phyloP scores from a whole-genome alignment of 2,113 vertebrate genomes.

The Trichomycterus rosablanca region DNA sequence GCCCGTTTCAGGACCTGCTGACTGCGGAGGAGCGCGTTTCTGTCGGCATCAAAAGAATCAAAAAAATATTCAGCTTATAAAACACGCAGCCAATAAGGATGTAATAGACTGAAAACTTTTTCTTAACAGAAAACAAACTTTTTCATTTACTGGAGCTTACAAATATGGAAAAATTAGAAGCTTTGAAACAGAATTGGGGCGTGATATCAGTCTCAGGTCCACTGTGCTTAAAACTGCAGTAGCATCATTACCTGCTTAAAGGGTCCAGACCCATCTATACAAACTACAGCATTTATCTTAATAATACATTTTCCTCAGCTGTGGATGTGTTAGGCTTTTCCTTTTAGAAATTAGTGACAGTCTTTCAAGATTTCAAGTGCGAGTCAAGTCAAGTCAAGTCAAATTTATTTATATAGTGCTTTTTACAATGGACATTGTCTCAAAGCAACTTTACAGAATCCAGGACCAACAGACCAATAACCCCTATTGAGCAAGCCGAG shows the following conservation, averaged over 20 bases:
- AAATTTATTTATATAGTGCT: too few species aligned
- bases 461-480: too few species aligned
- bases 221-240: not conserved
- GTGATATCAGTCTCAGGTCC: not conserved
- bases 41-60: conserved; percentile 62
- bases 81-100: conserved; percentile 62
- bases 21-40: conserved; percentile 68
- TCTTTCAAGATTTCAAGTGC: too few species aligned
- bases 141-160: conserved; percentile 8
- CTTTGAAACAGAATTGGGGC: conserved; percentile 1
- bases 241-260: conserved; percentile 21
- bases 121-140: conserved; percentile 24
- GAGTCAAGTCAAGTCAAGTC: too few species aligned
- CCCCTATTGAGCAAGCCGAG: too few species aligned
- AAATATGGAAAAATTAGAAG: conserved; percentile 1
- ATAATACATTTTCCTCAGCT: not conserved
- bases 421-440: too few species aligned
- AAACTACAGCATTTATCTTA: conserved; percentile 9
- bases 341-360: too few species aligned
- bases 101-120: conserved; percentile 51
- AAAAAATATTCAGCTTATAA: conserved; percentile 59
- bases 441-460: too few species aligned
- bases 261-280: too few species aligned
- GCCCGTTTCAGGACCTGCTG: conserved; percentile 50
- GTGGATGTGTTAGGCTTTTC: too few species aligned